phyloP scores from a whole-genome alignment of 2,113 vertebrate genomes.

The Phasianus colchicus region DNA sequence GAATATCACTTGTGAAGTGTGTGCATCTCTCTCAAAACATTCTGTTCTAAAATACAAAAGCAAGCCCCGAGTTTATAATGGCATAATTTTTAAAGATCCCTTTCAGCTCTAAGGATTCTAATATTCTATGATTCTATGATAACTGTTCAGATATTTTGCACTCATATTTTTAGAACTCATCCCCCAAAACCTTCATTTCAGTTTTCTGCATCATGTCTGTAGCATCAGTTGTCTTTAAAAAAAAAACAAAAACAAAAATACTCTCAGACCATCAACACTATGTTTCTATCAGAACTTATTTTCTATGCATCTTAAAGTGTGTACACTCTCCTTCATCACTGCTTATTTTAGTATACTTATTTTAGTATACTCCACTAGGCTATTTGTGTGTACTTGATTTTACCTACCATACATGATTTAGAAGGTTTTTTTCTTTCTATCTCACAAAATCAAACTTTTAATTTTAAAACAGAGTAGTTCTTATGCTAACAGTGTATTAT shows the following conservation, averaged over 20 bases:
- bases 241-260: background rate
- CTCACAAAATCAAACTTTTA: background rate
- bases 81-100: background rate
- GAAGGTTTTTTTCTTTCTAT: background rate
- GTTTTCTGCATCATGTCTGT: background rate
- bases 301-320: background rate
- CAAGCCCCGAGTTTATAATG: background rate
- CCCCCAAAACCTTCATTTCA: background rate
- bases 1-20: background rate
- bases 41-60: background rate
- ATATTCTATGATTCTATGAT: too few species aligned
- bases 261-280: background rate
- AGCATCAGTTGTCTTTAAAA: background rate
- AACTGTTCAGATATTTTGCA: background rate
- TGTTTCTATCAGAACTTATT: background rate
- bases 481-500: background rate
- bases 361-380: background rate
- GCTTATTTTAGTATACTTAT: background rate
- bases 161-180: background rate
- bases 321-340: background rate
- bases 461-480: background rate
- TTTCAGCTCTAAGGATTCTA: too few species aligned
- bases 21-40: background rate
- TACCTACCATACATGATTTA: background rate
- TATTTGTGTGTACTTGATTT: background rate